These are phyloP conservation scores for Drosophila gaucha DNA, from an alignment of 2,888 invertebrate species.

Conservation along the genomic window DNA sequence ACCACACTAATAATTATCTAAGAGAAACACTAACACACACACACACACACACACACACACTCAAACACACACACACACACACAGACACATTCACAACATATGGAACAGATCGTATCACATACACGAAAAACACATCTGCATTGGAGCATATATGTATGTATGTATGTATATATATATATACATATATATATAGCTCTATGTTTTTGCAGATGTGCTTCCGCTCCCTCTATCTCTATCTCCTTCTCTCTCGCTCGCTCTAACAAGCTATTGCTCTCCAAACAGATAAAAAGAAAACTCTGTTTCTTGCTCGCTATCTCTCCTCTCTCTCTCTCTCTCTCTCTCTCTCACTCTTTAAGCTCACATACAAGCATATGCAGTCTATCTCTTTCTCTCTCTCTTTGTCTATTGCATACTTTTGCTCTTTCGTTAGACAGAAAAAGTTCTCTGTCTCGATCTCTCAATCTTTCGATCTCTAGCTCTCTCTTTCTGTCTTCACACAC, in stretches of 20 bases:
- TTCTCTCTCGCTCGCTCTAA: not conserved
- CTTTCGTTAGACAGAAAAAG: too few relatives aligned
- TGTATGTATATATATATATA: not conserved
- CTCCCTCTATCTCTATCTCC: not conserved
- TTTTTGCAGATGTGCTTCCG: not conserved
- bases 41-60: not conserved
- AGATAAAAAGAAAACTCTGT: not conserved
- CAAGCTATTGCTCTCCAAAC: not conserved
- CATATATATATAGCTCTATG: not conserved
- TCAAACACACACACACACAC: conserved; percentile 18
- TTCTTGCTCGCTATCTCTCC: too few relatives aligned
- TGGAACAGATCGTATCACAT: conserved; percentile 18
- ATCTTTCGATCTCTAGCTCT: not conserved
- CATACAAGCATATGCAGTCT: too few relatives aligned
- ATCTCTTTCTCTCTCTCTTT: not conserved
- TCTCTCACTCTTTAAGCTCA: not conserved
- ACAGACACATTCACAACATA: conserved; percentile 8
- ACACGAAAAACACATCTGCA: not conserved
- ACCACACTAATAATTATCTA: conserved; percentile 2
- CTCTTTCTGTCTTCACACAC: not conserved
- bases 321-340: not conserved
- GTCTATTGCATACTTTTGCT: not conserved
- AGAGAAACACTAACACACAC: conserved; percentile 28
- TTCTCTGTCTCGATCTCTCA: too few relatives aligned
- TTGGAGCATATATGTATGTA: not conserved